phyloP scores from a whole-genome alignment of 2,797 vertebrate genomes.

The Poeciliopsis presidionis region DNA sequence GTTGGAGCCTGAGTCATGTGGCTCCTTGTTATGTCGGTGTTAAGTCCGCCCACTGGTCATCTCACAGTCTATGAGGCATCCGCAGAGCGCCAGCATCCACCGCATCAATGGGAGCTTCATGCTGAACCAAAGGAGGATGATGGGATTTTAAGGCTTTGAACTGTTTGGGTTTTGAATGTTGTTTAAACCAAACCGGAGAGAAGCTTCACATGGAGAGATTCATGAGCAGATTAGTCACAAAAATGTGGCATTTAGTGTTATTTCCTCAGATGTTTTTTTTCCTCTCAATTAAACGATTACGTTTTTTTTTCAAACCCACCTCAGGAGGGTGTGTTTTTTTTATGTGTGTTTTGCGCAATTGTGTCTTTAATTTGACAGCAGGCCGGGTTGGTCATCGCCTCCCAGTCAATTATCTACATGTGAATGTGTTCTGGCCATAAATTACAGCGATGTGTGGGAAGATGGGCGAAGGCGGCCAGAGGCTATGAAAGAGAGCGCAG shows the following conservation, averaged over 20 bases:
- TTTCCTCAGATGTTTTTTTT: too few relatives aligned
- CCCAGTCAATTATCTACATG: conserved; percentile 39
- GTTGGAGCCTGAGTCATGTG: conserved; percentile 68
- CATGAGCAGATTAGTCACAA: conserved; percentile 2
- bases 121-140: conserved; percentile 25
- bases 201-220: conserved; percentile 22
- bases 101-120: conserved; percentile 46
- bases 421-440: conserved; percentile 51
- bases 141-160: conserved; percentile 28
- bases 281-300: neutral
- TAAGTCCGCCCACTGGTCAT: conserved; percentile 67
- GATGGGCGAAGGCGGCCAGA: conserved; percentile 54
- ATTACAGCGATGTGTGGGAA: conserved; percentile 62
- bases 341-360: too few relatives aligned
- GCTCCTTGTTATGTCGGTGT: conserved; percentile 53
- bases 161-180: conserved; percentile 16
- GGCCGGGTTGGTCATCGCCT: conserved; percentile 6
- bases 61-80: conserved; percentile 58
- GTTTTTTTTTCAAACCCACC: neutral
- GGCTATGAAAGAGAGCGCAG: conserved; percentile 42
- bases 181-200: conserved; percentile 1
- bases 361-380: neutral
- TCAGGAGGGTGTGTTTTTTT: neutral
- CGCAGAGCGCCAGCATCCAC: conserved; percentile 50
- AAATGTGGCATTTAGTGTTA: neutral